Evolutionary conservation across 2,797 vertebrate species (phyloP).

Genomic region (Pangasius sanitwongsei): DNA sequence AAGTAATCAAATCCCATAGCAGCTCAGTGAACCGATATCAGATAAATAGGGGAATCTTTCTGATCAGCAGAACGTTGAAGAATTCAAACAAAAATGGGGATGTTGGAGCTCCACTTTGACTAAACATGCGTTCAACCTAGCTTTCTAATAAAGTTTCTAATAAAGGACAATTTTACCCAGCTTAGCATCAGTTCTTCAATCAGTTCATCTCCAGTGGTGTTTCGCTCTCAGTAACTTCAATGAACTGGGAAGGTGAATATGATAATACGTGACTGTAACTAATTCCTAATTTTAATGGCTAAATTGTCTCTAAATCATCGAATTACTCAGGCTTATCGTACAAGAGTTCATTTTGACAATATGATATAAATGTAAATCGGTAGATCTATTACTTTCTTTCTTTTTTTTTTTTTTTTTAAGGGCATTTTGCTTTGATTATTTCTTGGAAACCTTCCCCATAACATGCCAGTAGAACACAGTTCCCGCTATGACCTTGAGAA

Average conservation of each 20-base stretch:
- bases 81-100: constrained; percentile 12
- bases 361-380: background rate
- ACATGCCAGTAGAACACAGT: background rate
- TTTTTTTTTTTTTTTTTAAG: background rate
- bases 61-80: constrained; percentile 40
- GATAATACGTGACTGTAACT: background rate
- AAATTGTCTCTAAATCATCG: background rate
- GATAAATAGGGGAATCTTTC: constrained; percentile 49
- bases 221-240: background rate
- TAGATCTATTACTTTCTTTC: background rate
- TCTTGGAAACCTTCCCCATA: background rate
- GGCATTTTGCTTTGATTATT: background rate
- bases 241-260: background rate
- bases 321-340: background rate
- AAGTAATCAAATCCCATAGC: constrained; percentile 63
- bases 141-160: background rate
- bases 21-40: constrained; percentile 59
- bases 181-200: background rate
- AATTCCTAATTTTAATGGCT: background rate
- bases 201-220: background rate
- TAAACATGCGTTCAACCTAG: background rate
- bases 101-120: constrained; percentile 33
- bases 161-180: background rate
- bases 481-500: background rate
- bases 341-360: background rate